phyloP scores from a whole-genome alignment of 1,140 invertebrate genomes.

The Pseudomyrmex sp. region DNA sequence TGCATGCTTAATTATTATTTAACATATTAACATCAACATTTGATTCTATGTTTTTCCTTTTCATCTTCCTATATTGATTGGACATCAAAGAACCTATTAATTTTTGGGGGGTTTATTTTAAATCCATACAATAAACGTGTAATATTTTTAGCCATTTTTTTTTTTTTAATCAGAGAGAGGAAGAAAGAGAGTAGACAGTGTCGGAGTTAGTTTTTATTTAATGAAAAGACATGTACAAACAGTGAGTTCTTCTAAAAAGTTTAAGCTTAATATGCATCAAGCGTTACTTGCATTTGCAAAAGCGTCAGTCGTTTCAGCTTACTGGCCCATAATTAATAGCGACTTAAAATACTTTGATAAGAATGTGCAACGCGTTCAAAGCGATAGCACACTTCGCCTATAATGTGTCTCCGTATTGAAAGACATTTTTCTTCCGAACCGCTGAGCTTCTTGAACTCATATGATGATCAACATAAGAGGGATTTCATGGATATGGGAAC shows the following conservation, averaged over 20 bases:
- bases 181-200: no score
- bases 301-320: neutral
- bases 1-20: no score
- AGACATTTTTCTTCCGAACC: slow-evolving; percentile 54
- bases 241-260: neutral
- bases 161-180: no score
- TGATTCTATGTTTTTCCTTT: no score
- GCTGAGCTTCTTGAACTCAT: slow-evolving; percentile 48
- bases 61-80: no score
- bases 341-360: neutral
- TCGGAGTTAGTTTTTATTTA: no score
- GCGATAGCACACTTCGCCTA: neutral
- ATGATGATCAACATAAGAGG: slow-evolving; percentile 29
- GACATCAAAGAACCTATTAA: no score
- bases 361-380: neutral
- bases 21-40: no score
- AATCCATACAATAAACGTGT: no score
- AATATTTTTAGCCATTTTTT: no score
- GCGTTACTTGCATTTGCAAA: neutral
- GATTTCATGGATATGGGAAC: slow-evolving; percentile 35
- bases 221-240: no score
- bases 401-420: slow-evolving; percentile 21
- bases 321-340: neutral
- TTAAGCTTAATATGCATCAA: neutral
- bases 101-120: no score